Conservation (phyloP, 2,113 vertebrate species). For the Gyps fulvus region DNA sequence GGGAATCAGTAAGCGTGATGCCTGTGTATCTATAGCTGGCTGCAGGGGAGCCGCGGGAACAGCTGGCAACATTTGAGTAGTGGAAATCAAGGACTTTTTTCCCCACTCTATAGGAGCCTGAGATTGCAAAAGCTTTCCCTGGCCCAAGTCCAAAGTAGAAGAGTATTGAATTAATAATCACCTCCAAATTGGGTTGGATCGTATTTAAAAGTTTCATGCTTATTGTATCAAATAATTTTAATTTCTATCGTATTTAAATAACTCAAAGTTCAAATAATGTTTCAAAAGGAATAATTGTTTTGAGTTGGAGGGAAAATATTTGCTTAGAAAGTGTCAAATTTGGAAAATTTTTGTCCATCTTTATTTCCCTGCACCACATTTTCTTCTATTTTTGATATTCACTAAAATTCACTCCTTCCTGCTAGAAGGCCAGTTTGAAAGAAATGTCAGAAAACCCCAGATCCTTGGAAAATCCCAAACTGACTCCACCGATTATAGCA, state of each 20-base stretch:
- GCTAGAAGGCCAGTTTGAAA: background rate
- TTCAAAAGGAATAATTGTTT: background rate
- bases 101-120: background rate
- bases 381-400: background rate
- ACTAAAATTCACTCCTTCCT: background rate
- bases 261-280: background rate
- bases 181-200: background rate
- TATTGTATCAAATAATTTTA: background rate
- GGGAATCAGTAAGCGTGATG: background rate
- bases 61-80: background rate
- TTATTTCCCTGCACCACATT: background rate
- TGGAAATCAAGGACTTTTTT: background rate
- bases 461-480: background rate
- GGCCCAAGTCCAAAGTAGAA: background rate
- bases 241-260: background rate
- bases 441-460: background rate
- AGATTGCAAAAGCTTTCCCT: background rate
- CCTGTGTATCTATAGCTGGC: background rate
- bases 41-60: background rate
- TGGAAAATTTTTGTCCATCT: background rate
- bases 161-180: background rate
- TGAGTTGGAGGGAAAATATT: background rate
- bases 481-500: background rate
- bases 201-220: background rate
- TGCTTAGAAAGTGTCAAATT: background rate